phyloP scores from a whole-genome alignment of 2,888 invertebrate species.

The Flexamia atlantica region DNA sequence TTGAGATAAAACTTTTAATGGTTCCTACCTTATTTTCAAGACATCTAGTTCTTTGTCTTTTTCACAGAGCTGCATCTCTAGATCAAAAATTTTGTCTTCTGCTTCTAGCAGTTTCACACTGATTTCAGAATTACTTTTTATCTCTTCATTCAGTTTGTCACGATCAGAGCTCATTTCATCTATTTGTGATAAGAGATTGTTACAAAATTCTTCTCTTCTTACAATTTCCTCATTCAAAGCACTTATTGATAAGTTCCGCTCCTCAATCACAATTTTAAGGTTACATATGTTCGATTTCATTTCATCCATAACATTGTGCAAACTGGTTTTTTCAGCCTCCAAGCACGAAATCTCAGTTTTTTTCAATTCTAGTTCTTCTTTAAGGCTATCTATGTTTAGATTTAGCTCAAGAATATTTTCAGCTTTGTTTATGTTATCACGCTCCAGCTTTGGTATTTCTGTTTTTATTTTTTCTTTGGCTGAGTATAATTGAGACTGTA shows the following conservation, averaged over 20 bases:
- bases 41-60: background rate
- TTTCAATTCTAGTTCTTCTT: background rate
- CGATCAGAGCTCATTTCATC: background rate
- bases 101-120: background rate
- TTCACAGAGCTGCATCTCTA: background rate
- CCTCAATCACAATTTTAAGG: background rate
- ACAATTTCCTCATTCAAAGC: background rate
- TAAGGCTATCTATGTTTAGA: conserved; percentile 43
- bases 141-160: conserved; percentile 16
- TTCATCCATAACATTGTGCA: conserved; percentile 9
- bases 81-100: conserved; percentile 29
- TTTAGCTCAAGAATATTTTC: conserved; percentile 51
- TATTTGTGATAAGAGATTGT: background rate
- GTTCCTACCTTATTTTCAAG: background rate
- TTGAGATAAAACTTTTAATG: no score
- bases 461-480: background rate
- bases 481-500: background rate
- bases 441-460: conserved; percentile 31
- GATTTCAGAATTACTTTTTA: background rate
- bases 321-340: conserved; percentile 33
- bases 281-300: background rate
- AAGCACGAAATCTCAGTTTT: conserved; percentile 25
- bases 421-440: conserved; percentile 44
- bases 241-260: background rate
- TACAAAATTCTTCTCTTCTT: background rate